Conservation (phyloP, 1,140 invertebrate genomes). For the Bilobella aurantiaca region DNA sequence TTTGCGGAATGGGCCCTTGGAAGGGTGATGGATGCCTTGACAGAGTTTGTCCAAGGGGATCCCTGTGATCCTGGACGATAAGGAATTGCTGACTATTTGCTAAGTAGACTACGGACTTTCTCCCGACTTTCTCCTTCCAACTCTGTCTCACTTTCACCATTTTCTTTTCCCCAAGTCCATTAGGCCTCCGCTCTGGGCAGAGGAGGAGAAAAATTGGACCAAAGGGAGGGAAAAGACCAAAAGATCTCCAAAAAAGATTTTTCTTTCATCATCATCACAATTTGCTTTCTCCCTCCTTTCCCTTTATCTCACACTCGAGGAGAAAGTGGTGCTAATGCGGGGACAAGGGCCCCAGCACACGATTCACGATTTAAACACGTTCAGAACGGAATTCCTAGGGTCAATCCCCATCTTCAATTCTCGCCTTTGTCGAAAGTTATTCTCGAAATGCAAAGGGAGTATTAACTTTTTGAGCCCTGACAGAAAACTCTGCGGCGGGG, state of each 20-base stretch:
- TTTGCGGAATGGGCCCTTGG: slow-evolving; percentile 15
- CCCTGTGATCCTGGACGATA: too few species aligned
- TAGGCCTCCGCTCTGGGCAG: neutral
- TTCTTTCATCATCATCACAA: slow-evolving; percentile 31
- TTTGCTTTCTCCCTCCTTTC: slow-evolving; percentile 15
- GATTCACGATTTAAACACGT: neutral
- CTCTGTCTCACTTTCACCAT: neutral
- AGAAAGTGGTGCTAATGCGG: slow-evolving; percentile 11
- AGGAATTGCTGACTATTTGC: slow-evolving; percentile 34
- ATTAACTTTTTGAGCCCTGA: too few species aligned
- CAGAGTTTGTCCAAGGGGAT: slow-evolving; percentile 32
- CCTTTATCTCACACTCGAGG: slow-evolving; percentile 1
- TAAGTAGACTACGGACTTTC: neutral
- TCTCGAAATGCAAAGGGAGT: too few species aligned
- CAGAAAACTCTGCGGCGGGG: too few species aligned
- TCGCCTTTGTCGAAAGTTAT: too few species aligned
- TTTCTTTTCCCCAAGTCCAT: neutral
- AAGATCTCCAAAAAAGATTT: slow-evolving; percentile 13
- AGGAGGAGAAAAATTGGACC: slow-evolving; percentile 27
- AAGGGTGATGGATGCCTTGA: slow-evolving; percentile 31
- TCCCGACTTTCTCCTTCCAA: too few species aligned
- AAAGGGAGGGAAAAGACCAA: slow-evolving; percentile 17
- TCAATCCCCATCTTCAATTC: neutral
- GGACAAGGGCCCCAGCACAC: neutral
- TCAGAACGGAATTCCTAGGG: neutral